Percentiles rank a stretch among this genome's conserved stretches.
Evolutionary conservation across 2,797 vertebrate species (phyloP).

Genomic region (Bovichtus diacanthus): DNA sequence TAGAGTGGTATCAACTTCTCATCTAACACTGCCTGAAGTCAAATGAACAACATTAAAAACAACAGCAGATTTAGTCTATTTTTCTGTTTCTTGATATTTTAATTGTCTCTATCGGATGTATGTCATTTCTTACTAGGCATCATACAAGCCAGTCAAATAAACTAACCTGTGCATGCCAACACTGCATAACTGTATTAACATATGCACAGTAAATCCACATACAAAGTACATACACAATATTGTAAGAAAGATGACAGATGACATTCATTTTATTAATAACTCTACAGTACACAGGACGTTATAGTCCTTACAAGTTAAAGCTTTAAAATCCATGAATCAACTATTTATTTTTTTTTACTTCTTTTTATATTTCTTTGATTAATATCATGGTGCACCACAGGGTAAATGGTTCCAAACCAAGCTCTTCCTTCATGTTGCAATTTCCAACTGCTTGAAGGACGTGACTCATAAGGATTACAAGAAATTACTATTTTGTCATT

Average conservation of each 20-base stretch:
- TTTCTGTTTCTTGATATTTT: no score
- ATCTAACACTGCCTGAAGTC: no score
- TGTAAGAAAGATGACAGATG: not conserved
- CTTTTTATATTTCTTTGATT: conserved; percentile 9
- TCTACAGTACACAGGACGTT: no score
- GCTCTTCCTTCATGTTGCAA: conserved; percentile 50
- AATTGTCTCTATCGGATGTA: not conserved
- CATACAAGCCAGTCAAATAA: not conserved
- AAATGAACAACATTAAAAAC: no score
- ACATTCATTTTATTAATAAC: not conserved
- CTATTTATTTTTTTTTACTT: no score
- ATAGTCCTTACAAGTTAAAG: not conserved
- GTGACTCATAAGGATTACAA: conserved; percentile 58
- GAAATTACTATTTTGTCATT: conserved; percentile 37
- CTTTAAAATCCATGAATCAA: conserved; percentile 1
- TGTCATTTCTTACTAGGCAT: not conserved
- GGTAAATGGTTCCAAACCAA: conserved; percentile 21
- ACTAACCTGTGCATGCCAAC: not conserved
- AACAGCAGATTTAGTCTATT: no score
- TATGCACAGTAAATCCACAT: not conserved
- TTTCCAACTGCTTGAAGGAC: conserved; percentile 36
- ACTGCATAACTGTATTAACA: not conserved
- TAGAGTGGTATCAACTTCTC: no score
- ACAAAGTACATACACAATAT: not conserved
- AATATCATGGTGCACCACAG: not conserved